Evolutionary conservation across 2,113 vertebrate genomes (phyloP).

Genomic region (Tautogolabrus adspersus): DNA sequence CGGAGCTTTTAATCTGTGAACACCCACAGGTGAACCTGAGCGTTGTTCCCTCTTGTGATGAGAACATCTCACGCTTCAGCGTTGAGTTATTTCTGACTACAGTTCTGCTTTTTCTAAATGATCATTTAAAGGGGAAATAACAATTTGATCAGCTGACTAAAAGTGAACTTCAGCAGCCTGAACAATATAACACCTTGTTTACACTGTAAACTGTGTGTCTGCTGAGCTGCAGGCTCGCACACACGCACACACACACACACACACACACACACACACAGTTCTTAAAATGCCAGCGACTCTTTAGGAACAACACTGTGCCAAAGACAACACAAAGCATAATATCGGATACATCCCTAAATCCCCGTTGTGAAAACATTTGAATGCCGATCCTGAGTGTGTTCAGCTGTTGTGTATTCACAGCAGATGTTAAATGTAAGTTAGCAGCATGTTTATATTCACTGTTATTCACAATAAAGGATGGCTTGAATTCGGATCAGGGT

Average conservation of each 20-base stretch:
- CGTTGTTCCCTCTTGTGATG: background rate
- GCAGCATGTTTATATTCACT: too few relatives aligned
- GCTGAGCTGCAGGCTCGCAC: conserved; percentile 6
- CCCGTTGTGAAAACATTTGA: background rate
- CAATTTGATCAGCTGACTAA: background rate
- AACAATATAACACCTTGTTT: conserved; percentile 29
- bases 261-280: background rate
- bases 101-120: too few relatives aligned
- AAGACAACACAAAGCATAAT: background rate
- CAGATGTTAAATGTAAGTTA: too few relatives aligned
- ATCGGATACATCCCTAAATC: background rate
- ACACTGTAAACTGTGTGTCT: background rate
- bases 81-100: background rate
- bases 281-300: background rate
- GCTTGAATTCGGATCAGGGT: too few relatives aligned
- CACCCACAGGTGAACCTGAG: background rate
- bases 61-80: background rate
- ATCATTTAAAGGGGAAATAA: too few relatives aligned
- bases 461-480: too few relatives aligned
- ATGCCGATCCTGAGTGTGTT: background rate
- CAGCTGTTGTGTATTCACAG: too few relatives aligned
- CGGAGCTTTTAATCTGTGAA: background rate
- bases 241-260: background rate
- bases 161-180: background rate
- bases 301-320: background rate